phyloP scores from a whole-genome alignment of 1,140 invertebrate genomes.

The Drosophila yakuba region DNA sequence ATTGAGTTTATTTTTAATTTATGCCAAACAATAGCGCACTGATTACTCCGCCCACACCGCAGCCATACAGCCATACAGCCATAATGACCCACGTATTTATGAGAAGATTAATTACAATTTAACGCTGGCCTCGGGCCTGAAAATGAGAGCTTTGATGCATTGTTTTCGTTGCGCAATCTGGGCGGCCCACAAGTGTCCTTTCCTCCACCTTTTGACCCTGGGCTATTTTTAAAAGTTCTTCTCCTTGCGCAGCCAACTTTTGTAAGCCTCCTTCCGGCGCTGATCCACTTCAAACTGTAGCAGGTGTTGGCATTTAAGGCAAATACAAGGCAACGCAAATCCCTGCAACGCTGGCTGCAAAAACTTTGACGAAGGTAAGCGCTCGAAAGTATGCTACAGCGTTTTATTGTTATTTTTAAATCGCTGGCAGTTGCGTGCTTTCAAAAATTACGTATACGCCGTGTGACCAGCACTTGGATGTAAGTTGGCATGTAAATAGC shows the following conservation, averaged over 20 bases:
- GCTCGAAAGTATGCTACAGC: constrained; percentile 35
- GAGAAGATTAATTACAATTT: constrained; percentile 77
- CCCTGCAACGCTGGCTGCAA: constrained; percentile 4
- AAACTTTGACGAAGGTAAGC: constrained; percentile 55
- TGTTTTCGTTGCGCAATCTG: constrained; percentile 46
- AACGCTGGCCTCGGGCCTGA: constrained; percentile 38
- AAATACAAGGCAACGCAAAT: constrained; percentile 27
- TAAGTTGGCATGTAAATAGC: background rate
- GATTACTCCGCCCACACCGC: constrained; percentile 45
- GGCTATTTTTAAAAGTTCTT: constrained; percentile 56
- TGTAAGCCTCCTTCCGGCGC: constrained; percentile 49
- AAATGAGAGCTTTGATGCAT: constrained; percentile 38
- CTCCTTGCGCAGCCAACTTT: constrained; percentile 43
- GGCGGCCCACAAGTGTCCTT: constrained; percentile 18
- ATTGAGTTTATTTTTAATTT: constrained; percentile 81
- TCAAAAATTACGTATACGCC: constrained; percentile 23
- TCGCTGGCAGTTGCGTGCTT: background rate
- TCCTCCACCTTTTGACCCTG: constrained; percentile 16
- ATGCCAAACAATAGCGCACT: constrained; percentile 70
- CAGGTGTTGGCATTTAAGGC: constrained; percentile 67
- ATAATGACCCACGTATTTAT: constrained; percentile 28
- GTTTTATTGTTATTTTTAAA: constrained; percentile 38
- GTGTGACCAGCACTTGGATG: background rate
- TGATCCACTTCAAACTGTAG: constrained; percentile 70
- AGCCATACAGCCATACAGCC: constrained; percentile 16